These are phyloP conservation scores for Nothoprocta pentlandii DNA, from an alignment of 2,113 vertebrate species.

Conservation along the genomic window DNA sequence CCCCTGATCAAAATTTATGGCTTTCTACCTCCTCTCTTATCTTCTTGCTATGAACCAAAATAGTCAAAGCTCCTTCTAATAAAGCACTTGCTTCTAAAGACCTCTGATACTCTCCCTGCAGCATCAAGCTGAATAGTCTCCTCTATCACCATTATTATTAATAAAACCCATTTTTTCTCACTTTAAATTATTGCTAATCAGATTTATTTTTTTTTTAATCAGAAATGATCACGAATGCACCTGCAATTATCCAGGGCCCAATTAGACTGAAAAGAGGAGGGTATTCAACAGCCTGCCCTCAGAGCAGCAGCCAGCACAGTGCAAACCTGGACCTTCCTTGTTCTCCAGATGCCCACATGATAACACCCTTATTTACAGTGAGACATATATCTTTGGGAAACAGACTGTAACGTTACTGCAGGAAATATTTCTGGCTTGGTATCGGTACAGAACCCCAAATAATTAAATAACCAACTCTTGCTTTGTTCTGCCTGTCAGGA, in stretches of 20 bases:
- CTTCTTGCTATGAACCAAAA: neutral
- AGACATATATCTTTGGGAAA: neutral
- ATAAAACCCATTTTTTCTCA: neutral
- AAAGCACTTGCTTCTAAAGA: neutral
- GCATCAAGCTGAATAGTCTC: neutral
- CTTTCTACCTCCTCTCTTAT: neutral
- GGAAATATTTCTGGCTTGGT: neutral
- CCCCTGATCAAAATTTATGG: neutral
- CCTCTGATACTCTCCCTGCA: rapidly evolving
- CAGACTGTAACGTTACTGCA: neutral
- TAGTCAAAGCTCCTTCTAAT: neutral
- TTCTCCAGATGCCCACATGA: rapidly evolving
- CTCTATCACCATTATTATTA: neutral
- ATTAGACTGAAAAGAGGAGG: neutral
- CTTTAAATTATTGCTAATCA: neutral
- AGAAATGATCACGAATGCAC: neutral
- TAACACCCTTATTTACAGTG: rapidly evolving
- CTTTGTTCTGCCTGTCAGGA: neutral
- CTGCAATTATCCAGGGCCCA: neutral
- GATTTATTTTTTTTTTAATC: neutral
- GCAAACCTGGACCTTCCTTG: neutral
- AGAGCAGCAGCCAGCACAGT: neutral
- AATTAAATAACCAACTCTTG: neutral
- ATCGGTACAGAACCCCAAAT: rapidly evolving
- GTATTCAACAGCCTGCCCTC: neutral